phyloP scores from a whole-genome alignment of 2,888 invertebrate genomes.

The Volucella inflata region DNA sequence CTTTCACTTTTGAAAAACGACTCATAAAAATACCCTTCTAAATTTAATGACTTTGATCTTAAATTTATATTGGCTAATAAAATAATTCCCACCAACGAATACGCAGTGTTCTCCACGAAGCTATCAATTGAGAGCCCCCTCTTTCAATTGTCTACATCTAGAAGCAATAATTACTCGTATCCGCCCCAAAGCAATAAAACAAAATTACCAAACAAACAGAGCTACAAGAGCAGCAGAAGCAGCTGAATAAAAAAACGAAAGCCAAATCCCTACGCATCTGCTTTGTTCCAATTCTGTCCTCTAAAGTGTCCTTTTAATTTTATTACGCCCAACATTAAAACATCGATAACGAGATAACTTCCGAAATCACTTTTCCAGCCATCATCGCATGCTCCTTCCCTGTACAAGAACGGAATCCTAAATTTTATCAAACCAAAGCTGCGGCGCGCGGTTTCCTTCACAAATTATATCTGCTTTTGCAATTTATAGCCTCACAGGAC shows the following conservation, averaged over 20 bases:
- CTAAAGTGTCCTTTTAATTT: conserved; percentile 64
- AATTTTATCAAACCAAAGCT: conserved; percentile 5
- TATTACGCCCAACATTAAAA: conserved; percentile 69
- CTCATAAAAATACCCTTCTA: conserved; percentile 36
- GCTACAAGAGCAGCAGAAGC: not conserved
- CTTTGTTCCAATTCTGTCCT: conserved; percentile 32
- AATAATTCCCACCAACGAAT: conserved; percentile 60
- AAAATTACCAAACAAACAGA: conserved; percentile 24
- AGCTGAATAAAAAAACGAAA: not conserved
- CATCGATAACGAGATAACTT: conserved; percentile 73
- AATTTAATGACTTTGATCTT: conserved; percentile 65
- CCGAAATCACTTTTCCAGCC: conserved; percentile 51
- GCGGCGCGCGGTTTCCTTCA: not conserved
- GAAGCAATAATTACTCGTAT: conserved; percentile 37
- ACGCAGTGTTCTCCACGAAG: conserved; percentile 19
- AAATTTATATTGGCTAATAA: conserved; percentile 66
- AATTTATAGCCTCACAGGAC: conserved; percentile 57
- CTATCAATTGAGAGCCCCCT: conserved; percentile 44
- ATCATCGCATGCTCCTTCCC: not conserved
- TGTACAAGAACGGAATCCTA: not conserved
- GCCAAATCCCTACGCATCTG: conserved; percentile 12
- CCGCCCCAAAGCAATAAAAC: conserved; percentile 61
- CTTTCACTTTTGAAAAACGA: not conserved
- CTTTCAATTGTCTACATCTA: conserved; percentile 10
- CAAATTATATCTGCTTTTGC: conserved; percentile 35